These are phyloP conservation scores for Helicoverpa assulta DNA, from an alignment of 2,888 invertebrate genomes.

Conservation along the genomic window DNA sequence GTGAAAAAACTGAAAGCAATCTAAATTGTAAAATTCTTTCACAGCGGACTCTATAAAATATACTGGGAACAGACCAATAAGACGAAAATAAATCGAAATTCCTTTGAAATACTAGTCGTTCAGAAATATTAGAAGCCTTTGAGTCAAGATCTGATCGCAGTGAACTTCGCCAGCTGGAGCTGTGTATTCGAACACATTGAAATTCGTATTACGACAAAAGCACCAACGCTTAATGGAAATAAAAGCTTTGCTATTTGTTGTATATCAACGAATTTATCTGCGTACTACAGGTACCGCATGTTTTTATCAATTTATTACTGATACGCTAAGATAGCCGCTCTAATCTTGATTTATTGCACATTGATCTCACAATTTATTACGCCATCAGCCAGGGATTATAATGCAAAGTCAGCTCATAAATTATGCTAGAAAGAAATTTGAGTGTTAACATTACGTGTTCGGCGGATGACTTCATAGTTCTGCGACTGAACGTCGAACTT, in stretches of 20 bases:
- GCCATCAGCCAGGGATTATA: conserved; percentile 65
- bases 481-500: conserved; percentile 44
- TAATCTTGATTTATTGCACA: conserved; percentile 76
- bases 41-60: conserved; percentile 12
- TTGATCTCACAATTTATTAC: conserved; percentile 69
- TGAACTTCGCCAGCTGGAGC: conserved; percentile 18
- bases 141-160: conserved; percentile 25
- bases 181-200: conserved; percentile 17
- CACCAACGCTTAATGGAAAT: conserved; percentile 8
- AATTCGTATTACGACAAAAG: conserved; percentile 14
- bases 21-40: conserved; percentile 27
- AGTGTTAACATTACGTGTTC: conserved; percentile 37
- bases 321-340: conserved; percentile 64
- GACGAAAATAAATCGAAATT: conserved; percentile 32
- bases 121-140: conserved; percentile 31
- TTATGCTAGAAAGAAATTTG: conserved; percentile 51
- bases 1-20: background rate
- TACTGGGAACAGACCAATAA: conserved; percentile 18
- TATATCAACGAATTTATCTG: conserved; percentile 28
- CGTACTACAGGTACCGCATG: conserved; percentile 35
- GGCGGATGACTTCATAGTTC: conserved; percentile 34
- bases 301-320: conserved; percentile 71
- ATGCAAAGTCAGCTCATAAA: conserved; percentile 63
- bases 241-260: conserved; percentile 35
- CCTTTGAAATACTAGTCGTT: conserved; percentile 43